These are phyloP conservation scores for Sternotherus odoratus DNA, from an alignment of 2,797 vertebrate species.

Conservation along the genomic window DNA sequence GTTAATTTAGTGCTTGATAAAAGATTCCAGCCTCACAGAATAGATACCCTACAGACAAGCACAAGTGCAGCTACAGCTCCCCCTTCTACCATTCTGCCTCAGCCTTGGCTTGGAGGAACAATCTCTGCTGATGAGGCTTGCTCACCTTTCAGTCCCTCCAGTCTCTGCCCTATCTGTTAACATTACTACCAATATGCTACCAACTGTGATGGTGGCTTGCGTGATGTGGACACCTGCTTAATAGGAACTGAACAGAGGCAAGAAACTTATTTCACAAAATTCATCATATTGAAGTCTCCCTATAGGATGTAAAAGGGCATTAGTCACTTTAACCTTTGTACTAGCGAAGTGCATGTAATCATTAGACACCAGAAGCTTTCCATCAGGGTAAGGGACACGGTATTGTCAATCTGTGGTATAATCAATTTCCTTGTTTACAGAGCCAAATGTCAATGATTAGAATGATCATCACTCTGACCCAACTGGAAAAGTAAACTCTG, in stretches of 20 bases:
- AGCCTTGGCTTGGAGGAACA: not conserved
- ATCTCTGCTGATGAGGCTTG: not conserved
- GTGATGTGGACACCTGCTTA: not conserved
- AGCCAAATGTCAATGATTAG: conserved; percentile 56
- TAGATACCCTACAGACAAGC: not conserved
- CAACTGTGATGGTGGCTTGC: fast-evolving
- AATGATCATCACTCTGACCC: conserved; percentile 9
- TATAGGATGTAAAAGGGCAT: fast-evolving
- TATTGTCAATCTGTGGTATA: not conserved
- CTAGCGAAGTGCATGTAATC: not conserved
- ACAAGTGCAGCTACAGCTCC: not conserved
- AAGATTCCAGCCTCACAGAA: fast-evolving
- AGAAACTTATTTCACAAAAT: not conserved
- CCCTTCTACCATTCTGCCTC: not conserved
- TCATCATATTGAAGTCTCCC: fast-evolving
- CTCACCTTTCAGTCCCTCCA: not conserved
- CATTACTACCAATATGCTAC: fast-evolving
- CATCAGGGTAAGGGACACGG: not conserved
- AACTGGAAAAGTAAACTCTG: conserved; percentile 45
- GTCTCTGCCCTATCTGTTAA: fast-evolving
- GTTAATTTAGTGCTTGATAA: not conserved
- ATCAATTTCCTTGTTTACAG: conserved; percentile 39
- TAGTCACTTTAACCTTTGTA: not conserved
- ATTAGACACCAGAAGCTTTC: not conserved
- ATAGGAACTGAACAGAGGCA: not conserved